Evolutionary conservation across 2,113 vertebrate species (phyloP).

Genomic region (Gorilla gorilla): DNA sequence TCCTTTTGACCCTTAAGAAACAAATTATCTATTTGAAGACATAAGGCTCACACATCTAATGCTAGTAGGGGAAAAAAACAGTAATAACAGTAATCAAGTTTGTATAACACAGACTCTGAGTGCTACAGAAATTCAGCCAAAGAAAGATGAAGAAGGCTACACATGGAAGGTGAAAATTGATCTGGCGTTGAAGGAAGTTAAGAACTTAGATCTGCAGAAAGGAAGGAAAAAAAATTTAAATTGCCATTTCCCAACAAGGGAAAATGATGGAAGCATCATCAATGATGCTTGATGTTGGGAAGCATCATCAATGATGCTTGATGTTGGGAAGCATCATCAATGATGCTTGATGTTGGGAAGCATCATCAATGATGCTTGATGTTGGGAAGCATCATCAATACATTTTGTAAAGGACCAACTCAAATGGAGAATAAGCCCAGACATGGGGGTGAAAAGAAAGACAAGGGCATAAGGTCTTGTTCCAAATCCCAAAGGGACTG

Average conservation of each 20-base stretch:
- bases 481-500: not conserved
- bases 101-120: not conserved
- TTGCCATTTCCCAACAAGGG: not conserved
- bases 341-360: too few species aligned
- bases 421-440: not conserved
- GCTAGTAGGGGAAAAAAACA: not conserved
- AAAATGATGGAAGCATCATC: not conserved
- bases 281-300: too few species aligned
- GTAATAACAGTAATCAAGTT: not conserved
- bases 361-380: not conserved
- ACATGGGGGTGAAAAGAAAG: not conserved
- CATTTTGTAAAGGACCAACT: too few species aligned
- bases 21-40: not conserved
- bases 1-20: conserved; percentile 28
- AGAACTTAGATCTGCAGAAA: not conserved
- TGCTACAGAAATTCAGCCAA: not conserved
- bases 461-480: not conserved
- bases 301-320: too few species aligned
- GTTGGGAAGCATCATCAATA: too few species aligned
- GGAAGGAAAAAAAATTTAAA: not conserved
- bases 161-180: not conserved
- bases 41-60: not conserved
- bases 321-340: too few species aligned
- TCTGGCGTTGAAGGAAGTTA: not conserved
- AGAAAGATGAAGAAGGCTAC: not conserved